These are phyloP conservation scores for Acanthurus leucopareius DNA, from an alignment of 2,797 vertebrate species.

Conservation along the genomic window DNA sequence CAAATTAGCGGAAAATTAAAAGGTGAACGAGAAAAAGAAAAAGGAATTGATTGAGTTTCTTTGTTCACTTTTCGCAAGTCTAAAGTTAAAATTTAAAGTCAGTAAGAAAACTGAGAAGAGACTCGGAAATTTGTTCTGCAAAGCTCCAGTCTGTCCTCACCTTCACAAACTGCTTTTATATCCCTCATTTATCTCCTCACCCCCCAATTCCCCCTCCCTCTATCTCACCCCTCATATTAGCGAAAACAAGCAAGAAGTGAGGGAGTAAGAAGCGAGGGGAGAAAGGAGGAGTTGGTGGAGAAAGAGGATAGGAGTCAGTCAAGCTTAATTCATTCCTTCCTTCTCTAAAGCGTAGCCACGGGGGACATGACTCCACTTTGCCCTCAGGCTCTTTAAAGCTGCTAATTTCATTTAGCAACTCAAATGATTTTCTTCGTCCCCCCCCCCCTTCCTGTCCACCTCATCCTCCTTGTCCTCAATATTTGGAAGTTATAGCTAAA, in stretches of 20 bases:
- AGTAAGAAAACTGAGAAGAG: not conserved
- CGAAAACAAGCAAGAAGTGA: conserved; percentile 76
- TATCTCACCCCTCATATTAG: conserved; percentile 73
- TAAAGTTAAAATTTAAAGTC: conserved; percentile 12
- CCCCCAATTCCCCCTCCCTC: conserved; percentile 14
- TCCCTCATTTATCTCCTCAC: conserved; percentile 41
- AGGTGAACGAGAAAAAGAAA: not conserved
- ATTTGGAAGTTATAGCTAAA: conserved; percentile 42
- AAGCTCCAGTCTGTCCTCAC: conserved; percentile 33
- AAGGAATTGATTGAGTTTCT: not conserved
- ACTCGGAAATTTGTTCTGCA: not conserved
- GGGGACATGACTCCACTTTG: conserved; percentile 88
- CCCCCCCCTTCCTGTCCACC: not conserved
- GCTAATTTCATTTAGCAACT: conserved; percentile 90
- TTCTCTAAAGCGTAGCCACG: conserved; percentile 87
- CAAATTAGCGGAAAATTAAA: not conserved
- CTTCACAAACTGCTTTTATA: conserved; percentile 79
- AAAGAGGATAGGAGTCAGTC: conserved; percentile 77
- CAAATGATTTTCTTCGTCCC: conserved; percentile 79
- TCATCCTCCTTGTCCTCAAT: conserved; percentile 12
- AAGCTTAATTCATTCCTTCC: conserved; percentile 83
- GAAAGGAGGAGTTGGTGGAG: conserved; percentile 28
- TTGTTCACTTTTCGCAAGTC: conserved; percentile 7
- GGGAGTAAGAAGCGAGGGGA: conserved; percentile 34
- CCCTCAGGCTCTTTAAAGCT: conserved; percentile 88